Evolutionary conservation across 2,113 vertebrate species (phyloP), one percentile per base, ranked within the genome.

Genomic region (Thunnus maccoyii): DNA sequence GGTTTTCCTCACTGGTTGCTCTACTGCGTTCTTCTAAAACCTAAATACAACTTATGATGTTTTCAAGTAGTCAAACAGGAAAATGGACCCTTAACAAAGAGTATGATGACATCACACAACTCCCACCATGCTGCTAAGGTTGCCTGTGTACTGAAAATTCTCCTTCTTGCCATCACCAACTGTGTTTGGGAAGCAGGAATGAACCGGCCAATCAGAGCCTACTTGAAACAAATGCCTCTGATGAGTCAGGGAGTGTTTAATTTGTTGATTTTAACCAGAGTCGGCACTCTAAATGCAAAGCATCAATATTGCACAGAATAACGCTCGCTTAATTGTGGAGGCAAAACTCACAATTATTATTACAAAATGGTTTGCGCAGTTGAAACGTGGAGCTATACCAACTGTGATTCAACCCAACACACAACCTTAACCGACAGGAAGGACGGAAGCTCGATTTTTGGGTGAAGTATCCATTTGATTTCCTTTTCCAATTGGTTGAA

Each of bases 221-320:
- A 25, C 50, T 77, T 65, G 63, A 70, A 82, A 82, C 51, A 64
- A 74, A 65, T 3, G 47, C 52, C 32, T 48, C 46, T 56, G 70
- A 82, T 74, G 74, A 79, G 76, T 69, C 62, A 57, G 51, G 14
- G 52, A 20, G 60, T 7, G 47, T 66, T 25, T 50, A 17, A 71
- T 66, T 54, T 44, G 72, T 76, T 61, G 60, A 80, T 61, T 80
- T 72, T 27, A 55, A 72, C 55, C n/a, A 41, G 32, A 64, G 56
- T 15, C 0, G 0, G 30, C 51, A 50, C 20, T 73, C 47, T 18
- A 3, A 64, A 64, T 1, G 15, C 57, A 60, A 46, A n/a, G 18
- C 22, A 32, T 48, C 16, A 62, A 66, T 61, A 71, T 7, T n/a
- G 47, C 58, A 47, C 25, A 61, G n/a, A 77, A 61, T 72, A 54